A percentile compares a stretch with the other conserved stretches of the same genome.
Conservation (phyloP, 1,140 invertebrate species). For the Andricus grossulariae region DNA sequence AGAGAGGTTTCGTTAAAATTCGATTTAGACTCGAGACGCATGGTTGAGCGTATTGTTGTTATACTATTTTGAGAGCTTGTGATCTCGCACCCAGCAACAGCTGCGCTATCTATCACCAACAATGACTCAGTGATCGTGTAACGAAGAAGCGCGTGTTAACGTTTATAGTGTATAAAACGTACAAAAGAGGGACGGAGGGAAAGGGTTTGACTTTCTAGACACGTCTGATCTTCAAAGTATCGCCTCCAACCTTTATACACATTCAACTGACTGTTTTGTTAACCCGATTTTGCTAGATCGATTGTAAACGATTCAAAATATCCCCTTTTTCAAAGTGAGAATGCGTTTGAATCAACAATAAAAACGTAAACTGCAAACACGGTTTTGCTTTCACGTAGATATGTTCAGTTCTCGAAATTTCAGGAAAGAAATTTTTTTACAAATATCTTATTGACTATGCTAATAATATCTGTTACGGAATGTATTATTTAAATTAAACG, state of each 20-base stretch:
- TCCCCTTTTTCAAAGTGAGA: neutral
- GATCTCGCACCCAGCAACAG: slow-evolving; percentile 66
- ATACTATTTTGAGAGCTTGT: slow-evolving; percentile 72
- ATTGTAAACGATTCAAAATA: slow-evolving; percentile 2
- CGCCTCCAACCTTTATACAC: slow-evolving; percentile 16
- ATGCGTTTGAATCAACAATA: slow-evolving; percentile 5
- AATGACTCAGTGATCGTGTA: slow-evolving; percentile 72
- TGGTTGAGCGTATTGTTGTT: slow-evolving; percentile 50
- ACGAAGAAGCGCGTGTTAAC: slow-evolving; percentile 29
- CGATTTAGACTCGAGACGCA: slow-evolving; percentile 35
- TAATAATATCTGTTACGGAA: too few relatives aligned
- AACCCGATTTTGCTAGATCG: neutral
- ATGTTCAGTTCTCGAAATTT: neutral
- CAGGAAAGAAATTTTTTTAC: neutral
- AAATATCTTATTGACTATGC: too few relatives aligned
- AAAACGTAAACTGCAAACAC: neutral
- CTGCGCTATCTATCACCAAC: slow-evolving; percentile 73
- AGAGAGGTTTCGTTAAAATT: slow-evolving; percentile 13
- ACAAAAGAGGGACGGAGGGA: neutral
- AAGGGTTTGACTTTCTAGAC: neutral
- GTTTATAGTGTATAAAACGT: slow-evolving; percentile 26
- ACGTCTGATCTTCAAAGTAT: slow-evolving; percentile 23
- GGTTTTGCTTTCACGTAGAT: too few relatives aligned
- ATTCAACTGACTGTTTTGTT: slow-evolving; percentile 7
- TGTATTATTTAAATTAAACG: too few relatives aligned